Conservation (phyloP, 2,797 vertebrate genomes). For the Enteromius fasciolatus region DNA sequence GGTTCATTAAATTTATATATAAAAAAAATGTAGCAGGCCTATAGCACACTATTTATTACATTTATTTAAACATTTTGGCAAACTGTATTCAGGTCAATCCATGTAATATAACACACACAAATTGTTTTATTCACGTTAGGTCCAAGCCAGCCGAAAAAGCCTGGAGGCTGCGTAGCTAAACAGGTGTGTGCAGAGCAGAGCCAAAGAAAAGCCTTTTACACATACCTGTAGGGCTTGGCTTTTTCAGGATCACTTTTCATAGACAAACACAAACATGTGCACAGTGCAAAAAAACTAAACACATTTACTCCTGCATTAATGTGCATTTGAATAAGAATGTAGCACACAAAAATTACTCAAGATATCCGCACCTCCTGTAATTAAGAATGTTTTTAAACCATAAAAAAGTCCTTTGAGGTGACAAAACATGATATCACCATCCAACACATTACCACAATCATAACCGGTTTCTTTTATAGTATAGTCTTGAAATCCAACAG, state of each 20-base stretch:
- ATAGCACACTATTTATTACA: not conserved
- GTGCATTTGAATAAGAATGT: conserved; percentile 35
- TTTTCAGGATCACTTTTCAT: conserved; percentile 59
- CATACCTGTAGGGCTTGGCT: conserved; percentile 61
- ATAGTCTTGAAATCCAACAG: conserved; percentile 10
- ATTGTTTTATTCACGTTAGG: conserved; percentile 31
- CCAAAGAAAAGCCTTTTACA: conserved; percentile 55
- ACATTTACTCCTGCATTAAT: conserved; percentile 35
- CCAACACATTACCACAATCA: conserved; percentile 21
- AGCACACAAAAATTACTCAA: conserved; percentile 15
- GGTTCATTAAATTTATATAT: not conserved
- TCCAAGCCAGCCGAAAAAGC: conserved; percentile 46
- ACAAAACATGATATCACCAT: not conserved
- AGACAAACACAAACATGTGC: conserved; percentile 45
- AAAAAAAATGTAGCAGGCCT: not conserved
- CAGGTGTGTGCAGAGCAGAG: conserved; percentile 72
- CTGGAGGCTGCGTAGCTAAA: conserved; percentile 67
- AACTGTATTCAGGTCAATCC: not conserved
- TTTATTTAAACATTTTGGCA: not conserved
- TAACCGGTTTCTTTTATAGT: not conserved
- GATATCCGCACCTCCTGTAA: not conserved
- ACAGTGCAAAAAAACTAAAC: conserved; percentile 50
- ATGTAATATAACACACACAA: conserved; percentile 7
- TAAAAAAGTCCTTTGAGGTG: conserved; percentile 11
- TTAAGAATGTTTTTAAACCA: conserved; percentile 15